A percentile compares a stretch with the other conserved stretches of the same genome.
Evolutionary conservation across 2,888 invertebrate species (phyloP).

Genomic region (Frankliniella intonsa): DNA sequence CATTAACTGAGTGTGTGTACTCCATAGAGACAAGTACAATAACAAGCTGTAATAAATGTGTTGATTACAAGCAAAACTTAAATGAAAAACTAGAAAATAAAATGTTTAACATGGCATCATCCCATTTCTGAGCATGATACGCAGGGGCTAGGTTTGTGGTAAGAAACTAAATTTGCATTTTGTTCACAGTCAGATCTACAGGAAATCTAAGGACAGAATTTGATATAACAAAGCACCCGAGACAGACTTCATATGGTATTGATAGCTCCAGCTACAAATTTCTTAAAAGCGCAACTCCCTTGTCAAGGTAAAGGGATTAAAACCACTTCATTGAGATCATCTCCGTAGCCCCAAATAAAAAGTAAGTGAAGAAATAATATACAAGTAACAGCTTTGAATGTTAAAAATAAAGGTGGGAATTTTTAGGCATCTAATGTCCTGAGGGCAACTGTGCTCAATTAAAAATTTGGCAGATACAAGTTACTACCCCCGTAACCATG

Average conservation of each 20-base stretch:
- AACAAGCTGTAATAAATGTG: too few relatives aligned
- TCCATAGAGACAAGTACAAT: too few relatives aligned
- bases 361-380: neutral
- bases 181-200: too few relatives aligned
- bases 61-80: too few relatives aligned
- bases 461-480: neutral
- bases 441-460: neutral
- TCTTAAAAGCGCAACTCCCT: neutral
- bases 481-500: neutral
- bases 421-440: neutral
- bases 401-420: slow-evolving; percentile 2
- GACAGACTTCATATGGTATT: too few relatives aligned
- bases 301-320: neutral
- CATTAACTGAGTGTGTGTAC: too few relatives aligned
- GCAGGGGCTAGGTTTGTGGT: neutral
- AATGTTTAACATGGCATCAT: neutral
- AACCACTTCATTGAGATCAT: slow-evolving; percentile 1
- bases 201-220: too few relatives aligned
- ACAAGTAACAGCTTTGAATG: neutral
- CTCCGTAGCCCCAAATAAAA: neutral
- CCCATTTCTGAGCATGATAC: neutral
- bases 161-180: neutral
- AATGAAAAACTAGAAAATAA: neutral
- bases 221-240: too few relatives aligned
- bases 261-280: too few relatives aligned